Base-by-base conservation (phyloP, 1,140 invertebrate species). In the Dryas iulia region DNA sequence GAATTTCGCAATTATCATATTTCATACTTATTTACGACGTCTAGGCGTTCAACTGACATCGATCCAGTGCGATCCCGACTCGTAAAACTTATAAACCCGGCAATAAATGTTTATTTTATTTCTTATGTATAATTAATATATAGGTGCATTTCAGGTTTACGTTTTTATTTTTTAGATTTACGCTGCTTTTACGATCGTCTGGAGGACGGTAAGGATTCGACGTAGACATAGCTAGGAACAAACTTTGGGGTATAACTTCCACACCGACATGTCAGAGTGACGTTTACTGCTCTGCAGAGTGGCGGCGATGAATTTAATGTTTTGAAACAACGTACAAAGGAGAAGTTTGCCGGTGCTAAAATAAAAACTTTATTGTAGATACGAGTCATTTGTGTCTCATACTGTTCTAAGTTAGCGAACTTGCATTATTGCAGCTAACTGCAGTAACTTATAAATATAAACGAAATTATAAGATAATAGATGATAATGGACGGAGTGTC, bases 1-100 rank as follows among this genome's bases (percentile, higher is more conserved):
- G 89, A 91, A 89, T 90, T 90, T 90, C 73, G 86, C 87, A 91
- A 91, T 91, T 91, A 91, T 91, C 87, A 91, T 91, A 91, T 86
- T 89, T 91, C 89, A 91, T 86, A 84, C 79, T 77, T 86, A 83
- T 91, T 91, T 91, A 91, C 89, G 89, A 90, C 81, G 83, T 87
- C 88, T 91, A 91, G 88, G 84, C 82, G 78, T 71, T 66, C 78
- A 79, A 80, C 79, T 78, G 86, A 90, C 86, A 76, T 86, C 82
- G 83, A 89, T 89, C 84, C 83, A 62, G 80, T 72, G 77, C 78
- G 80, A 81, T 84, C 79, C 72, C 75, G 75, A 74, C 70, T 79
- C 82, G 85, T 90, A 89, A 90, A 89, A 87, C 76, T 79, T 81
- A 88, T 83, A 87, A 87, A 86, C 80, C 73, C 74, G 58, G 79